A percentile compares a stretch with the other conserved stretches of the same genome.
These are phyloP conservation scores for Sarcophaga variegata DNA, from an alignment of 2,888 invertebrate species.

Conservation along the genomic window DNA sequence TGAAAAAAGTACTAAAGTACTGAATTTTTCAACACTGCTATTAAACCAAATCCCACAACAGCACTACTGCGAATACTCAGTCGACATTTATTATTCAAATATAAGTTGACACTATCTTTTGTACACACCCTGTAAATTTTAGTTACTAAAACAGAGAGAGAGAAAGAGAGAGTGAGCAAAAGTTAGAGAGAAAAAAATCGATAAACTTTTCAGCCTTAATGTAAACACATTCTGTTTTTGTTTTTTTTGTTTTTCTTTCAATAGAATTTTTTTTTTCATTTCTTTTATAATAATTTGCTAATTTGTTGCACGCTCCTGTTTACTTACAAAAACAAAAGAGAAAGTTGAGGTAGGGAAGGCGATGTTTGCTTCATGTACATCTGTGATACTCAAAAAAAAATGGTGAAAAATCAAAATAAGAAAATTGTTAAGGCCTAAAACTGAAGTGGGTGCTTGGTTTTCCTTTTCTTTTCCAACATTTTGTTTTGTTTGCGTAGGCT, in stretches of 20 bases:
- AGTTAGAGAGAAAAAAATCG: conserved; percentile 2
- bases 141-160: no score
- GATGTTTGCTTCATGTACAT: conserved; percentile 18
- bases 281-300: conserved; percentile 18
- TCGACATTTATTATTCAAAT: no score
- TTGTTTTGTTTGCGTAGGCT: conserved; percentile 55
- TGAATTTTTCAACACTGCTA: no score
- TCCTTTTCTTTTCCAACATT: conserved; percentile 21
- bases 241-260: not conserved
- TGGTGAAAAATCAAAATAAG: not conserved
- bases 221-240: conserved; percentile 3
- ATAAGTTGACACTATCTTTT: no score
- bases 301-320: conserved; percentile 36
- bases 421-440: conserved; percentile 44
- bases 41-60: no score
- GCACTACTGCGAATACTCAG: no score
- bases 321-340: no score
- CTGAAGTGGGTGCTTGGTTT: conserved; percentile 49
- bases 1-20: no score
- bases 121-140: no score
- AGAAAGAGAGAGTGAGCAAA: no score
- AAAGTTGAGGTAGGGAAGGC: no score
- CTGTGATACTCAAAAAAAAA: conserved; percentile 23
- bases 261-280: not conserved
- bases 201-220: conserved; percentile 1